Evolutionary conservation across 2,888 invertebrate genomes (phyloP), one percentile per base, ranked within the genome.

Genomic region (Linnaemya tessellans): DNA sequence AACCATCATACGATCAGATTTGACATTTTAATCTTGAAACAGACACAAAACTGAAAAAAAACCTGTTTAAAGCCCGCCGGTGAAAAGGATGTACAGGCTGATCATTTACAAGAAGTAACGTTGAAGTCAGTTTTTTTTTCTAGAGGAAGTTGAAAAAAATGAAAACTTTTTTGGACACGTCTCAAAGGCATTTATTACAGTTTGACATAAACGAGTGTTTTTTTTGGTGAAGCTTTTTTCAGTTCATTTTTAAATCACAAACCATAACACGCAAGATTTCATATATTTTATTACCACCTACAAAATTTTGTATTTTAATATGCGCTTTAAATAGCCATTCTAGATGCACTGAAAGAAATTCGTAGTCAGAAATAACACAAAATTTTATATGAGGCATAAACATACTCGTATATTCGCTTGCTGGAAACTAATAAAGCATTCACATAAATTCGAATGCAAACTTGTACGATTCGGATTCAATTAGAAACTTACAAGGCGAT

Each of bases 281-380:
- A 11, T 58, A 58, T 73, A 60, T 80, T 73, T 74, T 43, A 80
- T 68, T 60, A 51, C 58, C 80, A 73, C 73, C 80, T 67, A 80
- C 73, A 80, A 54, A 75, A 49, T 3, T n/a, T 46, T 1, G n/a
- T 49, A 18, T 1, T 68, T 20, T 13, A 49, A 49, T 38, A 38
- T 8, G 38, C 38, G 5, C 51, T 3, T 22, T 38, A 20, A 11
- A 51, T 9, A 18, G 49, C 10, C 18, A 43, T 46, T 75, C 9
- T 58, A 22, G 18, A 3, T 10, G 13, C 60, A 73, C 35, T 13
- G 43, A 58, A 20, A 30, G 11, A 58, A 71, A 43, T 30, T 38
- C 30, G 13, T 22, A 9, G 20, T 20, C n/a, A 3, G 20, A 22
- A 54, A 54, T 54, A 22, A 11, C 11, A 22, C 3, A 51, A 18